Percentiles rank a stretch among this genome's conserved stretches.
Conservation (phyloP, 2,888 invertebrate genomes). For the Eledona agricola region DNA sequence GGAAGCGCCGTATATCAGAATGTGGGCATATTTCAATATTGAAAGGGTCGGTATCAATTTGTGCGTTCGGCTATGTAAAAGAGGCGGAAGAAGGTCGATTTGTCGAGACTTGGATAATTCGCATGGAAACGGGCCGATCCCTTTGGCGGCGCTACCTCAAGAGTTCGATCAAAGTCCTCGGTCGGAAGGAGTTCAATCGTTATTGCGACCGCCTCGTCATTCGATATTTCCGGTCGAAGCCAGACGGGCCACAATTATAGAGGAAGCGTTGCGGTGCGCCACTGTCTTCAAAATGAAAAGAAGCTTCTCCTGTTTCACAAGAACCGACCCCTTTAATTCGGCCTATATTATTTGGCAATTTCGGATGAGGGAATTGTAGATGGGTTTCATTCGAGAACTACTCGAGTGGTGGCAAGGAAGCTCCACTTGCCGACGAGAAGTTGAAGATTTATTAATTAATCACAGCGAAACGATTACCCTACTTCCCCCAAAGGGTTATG, state of each 20-base stretch:
- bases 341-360: conserved; percentile 38
- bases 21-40: conserved; percentile 32
- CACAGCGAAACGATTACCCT: too few relatives aligned
- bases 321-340: conserved; percentile 20
- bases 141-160: too few relatives aligned
- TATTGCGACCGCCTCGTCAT: conserved; percentile 46
- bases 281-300: conserved; percentile 28
- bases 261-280: conserved; percentile 35
- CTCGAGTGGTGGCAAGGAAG: conserved; percentile 19
- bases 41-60: conserved; percentile 33
- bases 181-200: conserved; percentile 48
- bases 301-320: conserved; percentile 30
- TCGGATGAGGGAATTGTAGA: conserved; percentile 39
- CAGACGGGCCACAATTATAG: conserved; percentile 39
- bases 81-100: conserved; percentile 42
- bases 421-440: too few relatives aligned
- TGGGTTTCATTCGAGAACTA: conserved; percentile 38
- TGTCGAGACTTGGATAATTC: conserved; percentile 43
- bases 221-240: conserved; percentile 43
- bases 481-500: too few relatives aligned
- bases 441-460: too few relatives aligned
- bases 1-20: conserved; percentile 15
- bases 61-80: conserved; percentile 37
- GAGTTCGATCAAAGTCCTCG: conserved; percentile 44
- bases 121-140: conserved; percentile 30